These are phyloP conservation scores for Acropora tenuis DNA, from an alignment of 64 coral and sea anemone genomes.

Conservation along the genomic window DNA sequence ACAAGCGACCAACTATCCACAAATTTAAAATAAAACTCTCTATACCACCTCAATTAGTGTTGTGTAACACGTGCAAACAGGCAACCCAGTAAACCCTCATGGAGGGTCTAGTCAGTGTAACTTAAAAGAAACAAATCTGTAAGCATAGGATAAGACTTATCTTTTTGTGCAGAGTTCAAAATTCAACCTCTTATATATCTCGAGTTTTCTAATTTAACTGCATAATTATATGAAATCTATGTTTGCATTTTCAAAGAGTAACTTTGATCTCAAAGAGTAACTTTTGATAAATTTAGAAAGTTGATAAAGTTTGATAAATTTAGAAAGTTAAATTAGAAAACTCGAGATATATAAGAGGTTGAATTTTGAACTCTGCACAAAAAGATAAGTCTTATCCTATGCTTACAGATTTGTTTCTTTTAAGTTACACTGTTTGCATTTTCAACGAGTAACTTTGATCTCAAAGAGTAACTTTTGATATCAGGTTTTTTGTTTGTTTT, in stretches of 20 bases:
- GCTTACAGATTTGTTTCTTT: background rate
- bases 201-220: too few species aligned
- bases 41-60: too few species aligned
- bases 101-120: background rate
- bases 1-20: too few species aligned
- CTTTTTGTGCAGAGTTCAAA: background rate
- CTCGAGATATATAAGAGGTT: too few species aligned
- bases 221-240: background rate
- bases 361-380: background rate
- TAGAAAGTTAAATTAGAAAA: too few species aligned
- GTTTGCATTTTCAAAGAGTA: background rate
- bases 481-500: background rate
- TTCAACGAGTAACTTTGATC: too few species aligned
- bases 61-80: too few species aligned
- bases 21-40: too few species aligned
- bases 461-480: background rate
- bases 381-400: background rate
- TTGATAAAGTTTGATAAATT: background rate
- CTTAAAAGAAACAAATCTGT: background rate
- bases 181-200: too few species aligned
- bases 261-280: background rate
- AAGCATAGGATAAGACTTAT: background rate
- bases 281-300: background rate
- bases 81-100: too few species aligned
- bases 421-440: background rate